These are phyloP conservation scores for Dasypogon diadema DNA, from an alignment of 2,888 invertebrate species.

Conservation along the genomic window DNA sequence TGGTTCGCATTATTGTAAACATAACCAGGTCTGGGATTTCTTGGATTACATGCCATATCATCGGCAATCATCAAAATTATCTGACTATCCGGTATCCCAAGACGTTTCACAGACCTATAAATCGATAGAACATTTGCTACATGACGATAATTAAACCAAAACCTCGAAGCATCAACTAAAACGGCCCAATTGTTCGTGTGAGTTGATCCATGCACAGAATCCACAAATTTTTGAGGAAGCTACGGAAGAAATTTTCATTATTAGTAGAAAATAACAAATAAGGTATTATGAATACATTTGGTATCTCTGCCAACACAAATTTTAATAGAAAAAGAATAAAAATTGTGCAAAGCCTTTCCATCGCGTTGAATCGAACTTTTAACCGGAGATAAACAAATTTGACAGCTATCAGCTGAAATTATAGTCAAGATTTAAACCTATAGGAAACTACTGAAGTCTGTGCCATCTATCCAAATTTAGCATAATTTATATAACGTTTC, in stretches of 20 bases:
- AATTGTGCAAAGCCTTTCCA: neutral
- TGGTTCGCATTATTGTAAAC: slow-evolving; percentile 98
- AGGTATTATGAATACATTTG: neutral
- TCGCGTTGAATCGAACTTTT: neutral
- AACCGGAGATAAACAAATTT: neutral
- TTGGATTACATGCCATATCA: slow-evolving; percentile 99
- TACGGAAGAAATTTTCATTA: too few relatives aligned
- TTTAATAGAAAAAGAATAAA: neutral
- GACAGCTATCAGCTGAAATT: neutral
- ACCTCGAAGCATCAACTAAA: slow-evolving; percentile 96
- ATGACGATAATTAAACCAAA: slow-evolving; percentile 99
- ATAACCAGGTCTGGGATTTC: slow-evolving; percentile 97
- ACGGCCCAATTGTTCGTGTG: slow-evolving; percentile 99
- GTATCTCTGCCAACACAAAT: neutral
- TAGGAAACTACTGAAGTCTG: too few relatives aligned
- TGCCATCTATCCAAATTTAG: too few relatives aligned
- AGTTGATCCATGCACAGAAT: slow-evolving; percentile 63
- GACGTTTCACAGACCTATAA: slow-evolving; percentile 95
- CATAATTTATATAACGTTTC: too few relatives aligned
- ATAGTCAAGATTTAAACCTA: too few relatives aligned
- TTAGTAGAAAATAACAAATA: neutral
- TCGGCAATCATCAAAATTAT: slow-evolving; percentile 99
- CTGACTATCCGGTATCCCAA: slow-evolving; percentile 99
- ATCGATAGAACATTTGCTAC: slow-evolving; percentile 98
- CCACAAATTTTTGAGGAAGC: slow-evolving; percentile 64